phyloP scores from a whole-genome alignment of 1,140 invertebrate genomes.

The Scaptomyza graminum region DNA sequence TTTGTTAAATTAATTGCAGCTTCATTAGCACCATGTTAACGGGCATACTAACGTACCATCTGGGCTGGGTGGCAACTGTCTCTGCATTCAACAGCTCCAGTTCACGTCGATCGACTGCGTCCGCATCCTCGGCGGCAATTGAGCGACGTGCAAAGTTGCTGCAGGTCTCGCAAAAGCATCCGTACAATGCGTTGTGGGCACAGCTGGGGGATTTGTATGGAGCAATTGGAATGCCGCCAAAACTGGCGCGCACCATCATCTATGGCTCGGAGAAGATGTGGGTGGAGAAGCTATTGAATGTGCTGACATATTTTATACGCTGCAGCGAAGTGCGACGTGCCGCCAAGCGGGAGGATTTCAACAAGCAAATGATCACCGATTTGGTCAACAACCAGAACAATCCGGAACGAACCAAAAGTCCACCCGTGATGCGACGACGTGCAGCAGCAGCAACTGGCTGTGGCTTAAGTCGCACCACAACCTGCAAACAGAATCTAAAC shows the following conservation, averaged over 20 bases:
- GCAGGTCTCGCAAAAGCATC: conserved; percentile 83
- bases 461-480: conserved; percentile 59
- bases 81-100: conserved; percentile 73
- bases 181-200: conserved; percentile 93
- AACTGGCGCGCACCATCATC: conserved; percentile 91
- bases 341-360: conserved; percentile 80
- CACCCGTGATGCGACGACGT: conserved; percentile 36
- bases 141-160: conserved; percentile 76
- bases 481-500: conserved; percentile 78
- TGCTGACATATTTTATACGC: conserved; percentile 93
- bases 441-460: neutral
- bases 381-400: conserved; percentile 54
- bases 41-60: conserved; percentile 93
- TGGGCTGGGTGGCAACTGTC: conserved; percentile 94
- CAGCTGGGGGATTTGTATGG: conserved; percentile 94
- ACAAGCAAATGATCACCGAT: conserved; percentile 72
- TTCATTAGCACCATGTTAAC: conserved; percentile 95
- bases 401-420: conserved; percentile 57
- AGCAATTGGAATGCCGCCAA: conserved; percentile 90
- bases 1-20: conserved; percentile 85
- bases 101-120: conserved; percentile 44
- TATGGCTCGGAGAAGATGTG: conserved; percentile 88
- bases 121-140: conserved; percentile 70
- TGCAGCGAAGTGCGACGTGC: conserved; percentile 88
- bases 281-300: conserved; percentile 87